These are phyloP conservation scores for Clarias platycephalus DNA, from an alignment of 2,797 vertebrate species.

Conservation along the genomic window DNA sequence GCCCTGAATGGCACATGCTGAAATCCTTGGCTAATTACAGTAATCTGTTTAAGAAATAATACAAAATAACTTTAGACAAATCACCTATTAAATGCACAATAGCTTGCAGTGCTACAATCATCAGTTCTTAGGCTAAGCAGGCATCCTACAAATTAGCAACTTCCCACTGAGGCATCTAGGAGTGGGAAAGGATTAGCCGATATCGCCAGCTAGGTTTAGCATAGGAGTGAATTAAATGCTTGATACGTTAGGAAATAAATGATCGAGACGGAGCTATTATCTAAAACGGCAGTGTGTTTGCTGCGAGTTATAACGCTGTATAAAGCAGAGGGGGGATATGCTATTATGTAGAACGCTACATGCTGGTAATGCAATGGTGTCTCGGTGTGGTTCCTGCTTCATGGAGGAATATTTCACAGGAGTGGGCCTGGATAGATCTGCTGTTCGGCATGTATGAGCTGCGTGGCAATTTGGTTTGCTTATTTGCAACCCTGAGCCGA, in stretches of 20 bases:
- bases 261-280: conserved; percentile 17
- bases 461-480: conserved; percentile 31
- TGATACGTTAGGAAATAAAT: neutral
- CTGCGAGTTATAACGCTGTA: conserved; percentile 26
- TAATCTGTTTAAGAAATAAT: conserved; percentile 25
- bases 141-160: conserved; percentile 28
- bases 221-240: neutral
- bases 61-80: conserved; percentile 25
- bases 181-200: conserved; percentile 23
- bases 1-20: conserved; percentile 8
- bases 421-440: neutral
- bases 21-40: conserved; percentile 7
- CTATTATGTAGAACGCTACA: conserved; percentile 38
- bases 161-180: conserved; percentile 20
- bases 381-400: conserved; percentile 44
- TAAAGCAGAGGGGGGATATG: conserved; percentile 17
- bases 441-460: conserved; percentile 33
- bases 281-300: conserved; percentile 29
- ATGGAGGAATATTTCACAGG: conserved; percentile 47
- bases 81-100: conserved; percentile 26
- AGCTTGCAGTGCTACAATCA: conserved; percentile 24
- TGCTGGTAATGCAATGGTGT: conserved; percentile 45
- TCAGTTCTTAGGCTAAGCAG: conserved; percentile 22
- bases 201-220: conserved; percentile 9
- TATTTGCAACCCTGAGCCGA: conserved; percentile 21